Base-by-base conservation (phyloP, 2,797 vertebrate species). In the Macroramphosus scolopax region DNA sequence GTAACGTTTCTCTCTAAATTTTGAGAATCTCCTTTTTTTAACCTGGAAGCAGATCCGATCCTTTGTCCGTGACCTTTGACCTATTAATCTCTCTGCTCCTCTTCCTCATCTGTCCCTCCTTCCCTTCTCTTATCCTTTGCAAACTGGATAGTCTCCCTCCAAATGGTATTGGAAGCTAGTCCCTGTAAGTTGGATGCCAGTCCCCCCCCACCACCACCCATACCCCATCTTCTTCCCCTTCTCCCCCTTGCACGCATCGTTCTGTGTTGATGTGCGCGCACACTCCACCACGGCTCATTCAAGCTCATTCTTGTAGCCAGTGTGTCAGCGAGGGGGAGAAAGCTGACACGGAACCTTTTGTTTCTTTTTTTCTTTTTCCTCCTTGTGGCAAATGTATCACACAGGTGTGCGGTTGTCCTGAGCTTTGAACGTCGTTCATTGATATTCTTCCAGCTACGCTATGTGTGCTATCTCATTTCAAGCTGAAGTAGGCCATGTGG, bases 81-180 rank as follows among this genome's bases (percentile, higher is more conserved):
- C 73, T 86, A 82, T 86, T 86, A 70, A 83, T 77, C 83, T 88
- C 72, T 84, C 82, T 90, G 88, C 88, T 93, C 80, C 89, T 91
- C 64, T 91, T 89, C 90, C 91, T 85, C 95, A 71, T 92, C 90
- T 87, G 83, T 59, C 83, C 46, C 84, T 51, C 72, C 49, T 31
- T 16, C 53, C 70, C 37, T 88, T 99, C 83, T 82, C 89, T 84
- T 77, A 87, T 88, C 81, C 89, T 89, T 92, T 77, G 90, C 88
- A 92, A 86, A 33, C 70, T 84, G 98, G 98, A 96, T 99, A 98
- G 96, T 95, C 95, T 93, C 96, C 95, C 90, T 98, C 96, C 92
- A 98, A 98, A 92, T 98, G 96, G 96, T 98, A 98, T 89, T 98
- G 96, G 96, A 98, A 98, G 88, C 92, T 98, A 89, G 94, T 98